Base-by-base conservation (phyloP, 2,797 vertebrate genomes). In the Tinamus major region DNA sequence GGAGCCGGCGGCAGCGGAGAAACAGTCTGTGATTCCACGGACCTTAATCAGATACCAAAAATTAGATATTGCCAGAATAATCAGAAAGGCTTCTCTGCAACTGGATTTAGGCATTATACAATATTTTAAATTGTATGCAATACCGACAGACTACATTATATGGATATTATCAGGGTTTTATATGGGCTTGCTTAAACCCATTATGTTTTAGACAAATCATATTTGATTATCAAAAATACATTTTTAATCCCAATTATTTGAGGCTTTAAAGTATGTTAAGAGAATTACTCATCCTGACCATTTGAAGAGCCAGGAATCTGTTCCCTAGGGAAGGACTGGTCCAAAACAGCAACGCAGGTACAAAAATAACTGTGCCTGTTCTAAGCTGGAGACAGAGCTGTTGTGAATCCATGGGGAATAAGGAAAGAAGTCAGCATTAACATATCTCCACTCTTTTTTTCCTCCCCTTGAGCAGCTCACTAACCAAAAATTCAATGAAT, bases 11-110 rank as follows among this genome's bases (percentile, higher is more conserved):
- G 80, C 80, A 88, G 39, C 12, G 56, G 70, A 87, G 62, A 86
- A 92, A 93, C 27, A 79, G 79, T 92, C 87, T 88, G 91, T 77
- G 92, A 67, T 79, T 93, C 78, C 80, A 39, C 1, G 39, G 80
- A 71, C 88, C 84, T 82, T 95, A 96, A 96, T 92, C 83, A 93
- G 89, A 53, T 95, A 76, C 93, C 96, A 96, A 93, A 94, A 94
- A 93, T 92, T 91, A 95, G 95, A 42, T 26, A 17, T 87, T 90
- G 79, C 56, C 94, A 64, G 85, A n/a, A 49, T 23, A 85, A 85
- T 76, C 91, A 75, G 2, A 62, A 71, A 93, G 74, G 53, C 85
- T 86, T 93, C 89, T 64, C 67, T 65, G 89, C 68, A 79, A 67
- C 1, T 79, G 37, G 85, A 85, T 94, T 94, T 87, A 90, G 93